Evolutionary conservation across 30 jellyfish, hydroid and myxozoan genomes (phyloP).

Genomic region (Pelagia noctiluca): DNA sequence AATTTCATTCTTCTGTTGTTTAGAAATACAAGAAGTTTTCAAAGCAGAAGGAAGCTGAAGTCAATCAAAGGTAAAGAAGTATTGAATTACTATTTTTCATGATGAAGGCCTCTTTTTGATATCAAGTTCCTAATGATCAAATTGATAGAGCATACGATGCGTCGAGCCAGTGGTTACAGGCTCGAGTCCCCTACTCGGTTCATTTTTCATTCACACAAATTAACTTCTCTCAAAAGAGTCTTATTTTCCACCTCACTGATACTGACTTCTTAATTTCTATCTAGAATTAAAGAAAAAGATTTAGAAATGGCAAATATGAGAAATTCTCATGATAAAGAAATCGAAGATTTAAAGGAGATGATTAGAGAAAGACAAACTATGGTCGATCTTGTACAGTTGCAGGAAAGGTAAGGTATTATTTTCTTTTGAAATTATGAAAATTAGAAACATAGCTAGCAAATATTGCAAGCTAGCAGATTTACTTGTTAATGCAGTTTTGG

Average conservation of each 20-base stretch:
- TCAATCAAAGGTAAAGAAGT: slow-evolving; percentile 21
- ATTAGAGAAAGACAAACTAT: slow-evolving; percentile 40
- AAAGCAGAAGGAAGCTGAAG: slow-evolving; percentile 17
- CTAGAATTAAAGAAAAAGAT: slow-evolving; percentile 62
- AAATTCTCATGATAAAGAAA: slow-evolving; percentile 29
- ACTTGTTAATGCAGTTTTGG: too few species aligned
- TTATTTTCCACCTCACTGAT: too few species aligned
- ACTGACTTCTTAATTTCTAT: too few species aligned
- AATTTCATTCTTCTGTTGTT: not conserved
- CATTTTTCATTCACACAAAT: not conserved
- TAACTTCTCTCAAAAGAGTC: too few species aligned
- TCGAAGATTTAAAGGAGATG: slow-evolving; percentile 15
- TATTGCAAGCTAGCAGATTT: too few species aligned
- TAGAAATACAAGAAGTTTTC: slow-evolving; percentile 32
- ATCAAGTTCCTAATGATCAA: too few species aligned
- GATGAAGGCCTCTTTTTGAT: too few species aligned
- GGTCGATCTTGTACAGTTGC: slow-evolving; percentile 47
- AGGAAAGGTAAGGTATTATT: slow-evolving; percentile 12
- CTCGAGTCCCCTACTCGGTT: too few species aligned
- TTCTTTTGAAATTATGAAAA: not conserved
- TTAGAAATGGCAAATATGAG: slow-evolving; percentile 32
- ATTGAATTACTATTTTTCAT: too few species aligned
- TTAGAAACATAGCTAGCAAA: not conserved
- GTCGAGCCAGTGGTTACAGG: too few species aligned
- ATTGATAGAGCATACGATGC: too few species aligned